These are phyloP conservation scores for Perdita meconis DNA, from an alignment of 2,888 invertebrate genomes.

Conservation along the genomic window DNA sequence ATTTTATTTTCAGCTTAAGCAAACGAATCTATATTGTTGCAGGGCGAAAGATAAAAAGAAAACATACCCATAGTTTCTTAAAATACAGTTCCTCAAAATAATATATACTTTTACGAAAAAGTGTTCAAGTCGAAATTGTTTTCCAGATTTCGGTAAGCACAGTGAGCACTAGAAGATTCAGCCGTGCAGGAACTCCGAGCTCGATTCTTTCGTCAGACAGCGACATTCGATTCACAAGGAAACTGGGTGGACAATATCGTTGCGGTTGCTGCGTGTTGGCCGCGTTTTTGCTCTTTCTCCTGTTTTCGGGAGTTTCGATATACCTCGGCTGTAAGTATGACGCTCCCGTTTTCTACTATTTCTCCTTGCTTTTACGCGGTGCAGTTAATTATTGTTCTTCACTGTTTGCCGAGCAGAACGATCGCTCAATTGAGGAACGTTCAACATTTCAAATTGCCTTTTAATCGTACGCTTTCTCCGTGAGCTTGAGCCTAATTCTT, in stretches of 20 bases:
- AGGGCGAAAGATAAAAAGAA: too few species aligned
- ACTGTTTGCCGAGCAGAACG: not conserved
- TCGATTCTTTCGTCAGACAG: conserved; percentile 94
- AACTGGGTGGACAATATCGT: conserved; percentile 93
- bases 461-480: conserved; percentile 61
- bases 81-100: too few species aligned
- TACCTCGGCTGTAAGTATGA: conserved; percentile 88
- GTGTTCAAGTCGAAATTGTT: not conserved
- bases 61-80: conserved; percentile 22
- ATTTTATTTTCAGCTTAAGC: too few species aligned
- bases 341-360: too few species aligned
- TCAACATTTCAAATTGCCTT: conserved; percentile 6
- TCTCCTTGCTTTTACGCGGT: too few species aligned
- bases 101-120: too few species aligned
- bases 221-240: conserved; percentile 94
- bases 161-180: conserved; percentile 85
- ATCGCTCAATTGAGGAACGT: conserved; percentile 14
- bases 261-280: conserved; percentile 95
- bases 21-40: too few species aligned
- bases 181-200: conserved; percentile 87
- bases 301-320: conserved; percentile 89
- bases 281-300: conserved; percentile 91
- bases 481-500: conserved; percentile 27
- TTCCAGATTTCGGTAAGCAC: conserved; percentile 86
- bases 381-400: too few species aligned